phyloP scores from a whole-genome alignment of 2,888 invertebrate genomes.

The Zaprionus obscuricornis region DNA sequence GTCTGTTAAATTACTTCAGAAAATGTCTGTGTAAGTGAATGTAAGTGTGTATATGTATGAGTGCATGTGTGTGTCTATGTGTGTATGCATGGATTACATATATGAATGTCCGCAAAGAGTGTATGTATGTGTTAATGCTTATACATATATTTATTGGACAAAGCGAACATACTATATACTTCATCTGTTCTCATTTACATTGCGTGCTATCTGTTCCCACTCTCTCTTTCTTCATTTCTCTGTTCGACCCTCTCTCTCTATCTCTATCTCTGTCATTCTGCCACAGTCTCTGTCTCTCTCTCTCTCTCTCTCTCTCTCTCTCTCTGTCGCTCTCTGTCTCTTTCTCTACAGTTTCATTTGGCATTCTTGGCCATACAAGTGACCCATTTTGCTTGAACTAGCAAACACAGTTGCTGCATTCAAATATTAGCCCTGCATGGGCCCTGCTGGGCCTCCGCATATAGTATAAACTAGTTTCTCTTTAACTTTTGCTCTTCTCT shows the following conservation, averaged over 20 bases:
- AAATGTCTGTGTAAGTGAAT: slow-evolving; percentile 1
- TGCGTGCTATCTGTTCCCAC: no score
- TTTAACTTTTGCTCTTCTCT: slow-evolving; percentile 15
- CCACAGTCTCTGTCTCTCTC: background rate
- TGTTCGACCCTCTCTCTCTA: background rate
- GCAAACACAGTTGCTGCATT: slow-evolving; percentile 44
- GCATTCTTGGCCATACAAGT: slow-evolving; percentile 47
- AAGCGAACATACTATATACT: slow-evolving; percentile 19
- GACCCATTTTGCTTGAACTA: slow-evolving; percentile 59
- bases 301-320: background rate
- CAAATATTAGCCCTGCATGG: slow-evolving; percentile 52
- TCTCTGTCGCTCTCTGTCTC: background rate
- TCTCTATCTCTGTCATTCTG: background rate
- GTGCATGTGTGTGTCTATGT: slow-evolving; percentile 12
- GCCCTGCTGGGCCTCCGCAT: no score
- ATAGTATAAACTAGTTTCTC: no score
- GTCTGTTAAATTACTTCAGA: slow-evolving; percentile 43
- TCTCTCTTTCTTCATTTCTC: background rate
- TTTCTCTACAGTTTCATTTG: background rate
- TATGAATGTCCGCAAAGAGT: no score
- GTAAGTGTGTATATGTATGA: slow-evolving; percentile 2
- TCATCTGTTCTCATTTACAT: slow-evolving; percentile 17
- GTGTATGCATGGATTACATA: slow-evolving; percentile 4
- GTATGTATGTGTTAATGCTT: no score
- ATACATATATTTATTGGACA: no score